Evolutionary conservation across 1,140 invertebrate species (phyloP), one percentile per base, ranked within the genome.

Genomic region (Hyphantria cunea): DNA sequence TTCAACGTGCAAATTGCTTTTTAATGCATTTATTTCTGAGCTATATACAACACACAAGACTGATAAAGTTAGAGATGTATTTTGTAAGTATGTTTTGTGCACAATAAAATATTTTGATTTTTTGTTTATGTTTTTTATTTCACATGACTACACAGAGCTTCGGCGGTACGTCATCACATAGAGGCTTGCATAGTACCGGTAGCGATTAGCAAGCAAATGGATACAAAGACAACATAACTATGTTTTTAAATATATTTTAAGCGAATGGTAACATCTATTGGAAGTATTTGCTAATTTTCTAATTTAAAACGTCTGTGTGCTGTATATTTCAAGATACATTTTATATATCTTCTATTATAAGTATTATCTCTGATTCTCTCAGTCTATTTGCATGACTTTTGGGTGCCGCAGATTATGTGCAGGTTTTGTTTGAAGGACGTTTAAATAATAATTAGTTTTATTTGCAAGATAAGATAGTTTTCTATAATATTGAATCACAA

Each of bases 21-120:
- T 74, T 76, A 82, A 80, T 80, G 84, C 85, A 86, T 87, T 88
- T 88, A 83, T 85, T 83, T 85, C 78, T 76, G 82, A 85, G 80
- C 79, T 86, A 83, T 84, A 89, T 90, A 90, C 86, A 88, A 84
- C 84, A 87, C 86, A 90, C 86, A 90, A 88, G 86, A 90, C 87
- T 90, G 87, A 90, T 84, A 80, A 82, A 72, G 73, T 78, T 83
- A 82, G 63, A 72, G 68, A 70, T 84, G 73, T 85, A 82, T 82
- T 86, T 86, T 89, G 80, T 88, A 80, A 80, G 76, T 84, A 75
- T 83, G 72, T 83, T 90, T 86, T 88, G 79, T 88, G 87, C 85
- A 84, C 83, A 90, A 88, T 88, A 88, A 90, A 89, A 65, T 81
- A 72, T 87, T 86, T 86, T 80, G 74, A 83, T 81, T 72, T 74